Conservation (phyloP, 2,888 invertebrate genomes). For the Pegoplata infirma region DNA sequence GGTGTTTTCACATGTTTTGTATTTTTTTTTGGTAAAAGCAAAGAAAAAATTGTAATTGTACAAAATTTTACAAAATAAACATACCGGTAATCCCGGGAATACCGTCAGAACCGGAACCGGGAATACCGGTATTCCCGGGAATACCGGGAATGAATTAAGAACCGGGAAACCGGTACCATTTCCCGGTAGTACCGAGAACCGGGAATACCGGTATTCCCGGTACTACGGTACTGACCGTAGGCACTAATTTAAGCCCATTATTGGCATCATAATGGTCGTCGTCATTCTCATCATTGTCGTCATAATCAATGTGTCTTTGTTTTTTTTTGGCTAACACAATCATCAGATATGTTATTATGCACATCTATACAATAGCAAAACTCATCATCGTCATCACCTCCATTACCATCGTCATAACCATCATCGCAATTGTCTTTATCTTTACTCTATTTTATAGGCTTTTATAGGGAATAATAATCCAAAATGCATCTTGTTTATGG, state of each 20-base stretch:
- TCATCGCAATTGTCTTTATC: slow-evolving; percentile 41
- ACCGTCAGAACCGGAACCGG: no score
- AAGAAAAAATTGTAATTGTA: no score
- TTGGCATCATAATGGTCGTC: slow-evolving; percentile 20
- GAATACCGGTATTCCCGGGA: no score
- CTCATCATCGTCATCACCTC: neutral
- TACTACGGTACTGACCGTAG: no score
- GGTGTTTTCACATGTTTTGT: no score
- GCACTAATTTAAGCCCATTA: neutral
- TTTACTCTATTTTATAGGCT: slow-evolving; percentile 49
- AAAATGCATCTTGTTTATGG: slow-evolving; percentile 45
- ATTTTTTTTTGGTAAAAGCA: no score
- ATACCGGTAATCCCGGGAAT: no score
- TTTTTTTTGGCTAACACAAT: slow-evolving; percentile 42
- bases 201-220: no score
- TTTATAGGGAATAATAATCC: slow-evolving; percentile 44
- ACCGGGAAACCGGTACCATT: no score
- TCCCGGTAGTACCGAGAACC: no score
- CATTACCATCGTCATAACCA: neutral
- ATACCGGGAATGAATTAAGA: no score
- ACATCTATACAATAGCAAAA: neutral
- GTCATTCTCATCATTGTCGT: slow-evolving; percentile 2
- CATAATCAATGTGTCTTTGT: neutral
- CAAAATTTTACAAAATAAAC: no score
- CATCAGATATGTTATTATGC: slow-evolving; percentile 31